Evolutionary conservation across 2,797 vertebrate species (phyloP), one percentile per base, ranked within the genome.

Genomic region (Pygocentrus nattereri): DNA sequence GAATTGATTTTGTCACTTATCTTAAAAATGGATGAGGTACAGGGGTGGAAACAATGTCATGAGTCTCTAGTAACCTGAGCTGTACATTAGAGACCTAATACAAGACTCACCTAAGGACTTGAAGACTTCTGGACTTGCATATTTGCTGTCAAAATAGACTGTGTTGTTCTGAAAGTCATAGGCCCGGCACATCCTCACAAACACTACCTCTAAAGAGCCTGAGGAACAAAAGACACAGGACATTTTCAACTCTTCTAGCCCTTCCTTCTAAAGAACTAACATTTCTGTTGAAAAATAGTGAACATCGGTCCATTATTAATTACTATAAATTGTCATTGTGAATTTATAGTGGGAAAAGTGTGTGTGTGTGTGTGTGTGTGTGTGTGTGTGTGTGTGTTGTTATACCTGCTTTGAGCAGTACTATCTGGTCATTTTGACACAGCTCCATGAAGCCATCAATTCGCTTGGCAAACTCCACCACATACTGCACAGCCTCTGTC

Each of bases 391-490:
- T 19, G 49, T 1, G 54, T 56, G 54, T 11, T 2, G 7, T 65
- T 38, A 67, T 93, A 98, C 97, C 97, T 91, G 97, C 97, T 96
- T 98, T 98, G 86, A 98, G 95, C 93, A 98, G 95, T 85, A 98
- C 97, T 68, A 98, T 98, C 92, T 98, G 97, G 93, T 97, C 97
- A 0, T 98, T 98, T 90, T 98, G 97, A 95, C 97, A 97, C 88
- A 98, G 94, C 82, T 97, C 96, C 97, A 98, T 97, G 91, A 98
- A 98, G 87, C 97, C 97, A 83, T 98, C 96, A 69, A 97, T 97
- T 87, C 97, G 96, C 89, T 98, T 98, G 93, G 97, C 97, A 84
- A 98, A 98, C 93, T 98, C 97, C 91, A 98, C 97, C 91, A 97
- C 97, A 21, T 98, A 97, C 93, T 98, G 97, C 79, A 98, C 96